Conservation (phyloP, 1,140 invertebrate genomes). For the Temnothorax longispinosus region DNA sequence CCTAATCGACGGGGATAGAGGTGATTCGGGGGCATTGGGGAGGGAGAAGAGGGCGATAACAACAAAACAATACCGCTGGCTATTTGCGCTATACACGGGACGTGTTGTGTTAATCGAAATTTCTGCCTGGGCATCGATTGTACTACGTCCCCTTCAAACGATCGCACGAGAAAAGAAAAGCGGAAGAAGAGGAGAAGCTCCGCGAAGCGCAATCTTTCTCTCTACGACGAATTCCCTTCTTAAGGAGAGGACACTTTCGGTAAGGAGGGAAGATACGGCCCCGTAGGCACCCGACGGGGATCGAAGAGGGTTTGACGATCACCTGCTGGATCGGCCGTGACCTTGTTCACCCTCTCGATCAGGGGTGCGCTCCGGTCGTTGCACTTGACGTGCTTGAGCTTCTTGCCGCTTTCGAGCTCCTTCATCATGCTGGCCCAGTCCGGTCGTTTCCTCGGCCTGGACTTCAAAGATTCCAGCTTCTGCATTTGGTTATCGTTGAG, state of each 20-base stretch:
- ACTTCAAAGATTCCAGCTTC: conserved; percentile 88
- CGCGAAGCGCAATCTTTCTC: not conserved
- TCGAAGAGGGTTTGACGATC: conserved; percentile 74
- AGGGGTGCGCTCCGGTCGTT: conserved; percentile 91
- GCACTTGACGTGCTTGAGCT: conserved; percentile 92
- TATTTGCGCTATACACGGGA: conserved; percentile 56
- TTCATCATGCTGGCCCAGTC: conserved; percentile 97
- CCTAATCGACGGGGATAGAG: not conserved
- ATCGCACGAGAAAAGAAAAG: not conserved
- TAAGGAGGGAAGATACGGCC: conserved; percentile 36
- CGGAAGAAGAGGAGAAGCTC: not conserved
- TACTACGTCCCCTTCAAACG: not conserved
- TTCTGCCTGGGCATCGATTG: not conserved
- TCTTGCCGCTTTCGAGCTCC: conserved; percentile 92
- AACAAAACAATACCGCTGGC: conserved; percentile 52
- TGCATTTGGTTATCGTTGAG: conserved; percentile 86
- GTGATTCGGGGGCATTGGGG: not conserved
- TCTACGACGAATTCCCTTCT: conserved; percentile 10
- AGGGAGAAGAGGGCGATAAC: not conserved
- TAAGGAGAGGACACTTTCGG: not conserved
- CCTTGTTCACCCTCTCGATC: conserved; percentile 85
- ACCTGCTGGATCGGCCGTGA: conserved; percentile 87
- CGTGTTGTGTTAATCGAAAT: conserved; percentile 20
- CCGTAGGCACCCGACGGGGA: conserved; percentile 45
- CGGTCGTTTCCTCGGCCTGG: conserved; percentile 91